Base-by-base conservation (phyloP, 2,888 invertebrate genomes). In the Spodoptera picta region DNA sequence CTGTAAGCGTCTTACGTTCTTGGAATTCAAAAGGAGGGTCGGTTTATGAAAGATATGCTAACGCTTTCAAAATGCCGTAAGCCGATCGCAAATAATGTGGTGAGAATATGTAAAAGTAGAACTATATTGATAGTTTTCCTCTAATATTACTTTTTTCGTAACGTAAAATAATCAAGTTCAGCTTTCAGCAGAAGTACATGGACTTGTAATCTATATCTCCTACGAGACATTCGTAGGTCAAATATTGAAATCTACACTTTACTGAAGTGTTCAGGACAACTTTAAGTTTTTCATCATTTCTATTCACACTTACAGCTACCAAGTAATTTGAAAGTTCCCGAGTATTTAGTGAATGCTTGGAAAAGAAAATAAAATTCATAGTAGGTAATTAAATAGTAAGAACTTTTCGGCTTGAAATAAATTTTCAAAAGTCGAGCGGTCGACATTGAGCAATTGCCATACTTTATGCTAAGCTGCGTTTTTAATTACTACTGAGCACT, bases 401-500 rank as follows among this genome's bases (percentile, higher is more conserved):
- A 79, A 70, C 67, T 83, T 81, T 79, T 80, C 72, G 65, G 62
- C 60, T 60, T 62, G 74, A 82, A 83, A 85, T 83, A 84, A 81
- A 83, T 86, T 87, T 86, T 83, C 69, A 83, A 87, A 87, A 86
- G 87, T 85, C 83, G 77, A 83, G 83, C 65, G 81, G 77, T 71
- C 75, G 92, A 89, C 92, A 84, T 87, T 91, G 91, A 93, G 88
- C 87, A 90, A 93, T 92, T 89, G 88, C 87, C 87, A 83, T 86
- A 90, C 90, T 92, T 91, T 88, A 89, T 86, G 85, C 83, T 88
- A 87, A 90, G 90, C 89, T 84, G 73, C 84, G 83, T 88, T 90
- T 91, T 92, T 92, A 92, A 92, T 92, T 92, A 91, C 90, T 85
- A 84, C 89, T 87, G 84, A 89, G 89, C 75, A 88, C 87, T 87